These are phyloP conservation scores for Pogonophryne albipinna DNA, from an alignment of 2,797 vertebrate genomes.

Conservation along the genomic window DNA sequence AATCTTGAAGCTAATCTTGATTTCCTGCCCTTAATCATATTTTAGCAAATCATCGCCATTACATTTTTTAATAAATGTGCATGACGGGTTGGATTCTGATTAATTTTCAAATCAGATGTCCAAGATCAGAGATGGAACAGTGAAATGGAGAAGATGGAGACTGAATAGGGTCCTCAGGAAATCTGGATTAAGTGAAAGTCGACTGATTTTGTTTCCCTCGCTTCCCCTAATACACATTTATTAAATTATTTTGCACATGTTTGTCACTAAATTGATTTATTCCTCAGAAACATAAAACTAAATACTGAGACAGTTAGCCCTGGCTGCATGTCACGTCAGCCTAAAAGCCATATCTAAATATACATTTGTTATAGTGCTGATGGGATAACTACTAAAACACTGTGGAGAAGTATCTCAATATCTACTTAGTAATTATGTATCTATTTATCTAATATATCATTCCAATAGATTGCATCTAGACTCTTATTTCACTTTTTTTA, in stretches of 20 bases:
- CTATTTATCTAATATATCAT: too few relatives aligned
- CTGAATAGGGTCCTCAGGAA: neutral
- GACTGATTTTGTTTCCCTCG: neutral
- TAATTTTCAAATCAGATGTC: neutral
- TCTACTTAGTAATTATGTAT: too few relatives aligned
- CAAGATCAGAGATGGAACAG: neutral
- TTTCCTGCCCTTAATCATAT: neutral
- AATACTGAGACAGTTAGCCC: too few relatives aligned
- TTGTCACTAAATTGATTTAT: too few relatives aligned
- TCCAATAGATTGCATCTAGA: too few relatives aligned
- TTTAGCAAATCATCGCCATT: neutral
- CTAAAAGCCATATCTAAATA: too few relatives aligned
- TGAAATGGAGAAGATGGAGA: neutral
- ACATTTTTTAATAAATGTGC: neutral
- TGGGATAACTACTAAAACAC: neutral
- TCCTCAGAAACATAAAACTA: too few relatives aligned
- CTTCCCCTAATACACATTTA: too few relatives aligned
- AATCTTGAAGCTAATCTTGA: neutral
- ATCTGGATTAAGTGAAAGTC: slow-evolving; percentile 5
- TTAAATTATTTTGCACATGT: too few relatives aligned
- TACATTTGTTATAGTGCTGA: too few relatives aligned
- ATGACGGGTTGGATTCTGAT: neutral
- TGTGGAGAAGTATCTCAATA: neutral
- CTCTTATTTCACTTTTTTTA: too few relatives aligned
- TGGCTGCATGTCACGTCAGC: too few relatives aligned